Evolutionary conservation across 2,113 vertebrate species (phyloP), one percentile per base, ranked within the genome.

Genomic region (Periophthalmus modestus): DNA sequence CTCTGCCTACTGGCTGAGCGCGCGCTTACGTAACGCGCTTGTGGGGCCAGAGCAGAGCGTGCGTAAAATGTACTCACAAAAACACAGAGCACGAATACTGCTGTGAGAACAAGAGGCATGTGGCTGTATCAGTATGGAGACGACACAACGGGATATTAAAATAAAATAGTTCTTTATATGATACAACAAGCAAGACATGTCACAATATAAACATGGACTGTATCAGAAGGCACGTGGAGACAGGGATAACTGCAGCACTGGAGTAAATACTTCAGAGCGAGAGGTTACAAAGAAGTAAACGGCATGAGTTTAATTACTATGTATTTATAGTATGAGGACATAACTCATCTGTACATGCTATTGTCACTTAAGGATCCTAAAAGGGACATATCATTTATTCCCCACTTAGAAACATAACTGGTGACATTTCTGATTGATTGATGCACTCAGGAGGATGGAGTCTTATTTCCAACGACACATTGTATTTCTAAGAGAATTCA

Each of bases 1-100:
- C 62, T 19, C 33, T 39, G 62, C 62, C 18, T 21, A 65, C 62
- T 65, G 62, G 62, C 65, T 68, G 66, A 69, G 70, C 77, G 59
- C 61, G 86, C 77, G 77, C 81, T 90, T 89, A 89, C 89, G 86
- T 90, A 83, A 89, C 82, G 69, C 19, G 72, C 55, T 72, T 83
- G 67, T 69, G 18, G 69, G 74, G 78, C 58, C 65, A 33, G 79
- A 16, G 74, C 77, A 47, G 75, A 69, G 69, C 52, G 79, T 80
- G 71, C 73, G 85, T 84, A 75, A 87, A 67, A 50, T 15, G 65
- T 55, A 55, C 19, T 21, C 19, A 55, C 7, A 10, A 55, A 55
- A 55, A 2, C 10, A 52, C 1, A 59, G 57, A 28, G 12, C 16
- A 28, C 15, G 13, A 23, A 58, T 24, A n/a, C 23, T 58, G 23